Evolutionary conservation across 2,113 vertebrate genomes (phyloP), one percentile per base, ranked within the genome.

Genomic region (Rhinoptilus africanus): DNA sequence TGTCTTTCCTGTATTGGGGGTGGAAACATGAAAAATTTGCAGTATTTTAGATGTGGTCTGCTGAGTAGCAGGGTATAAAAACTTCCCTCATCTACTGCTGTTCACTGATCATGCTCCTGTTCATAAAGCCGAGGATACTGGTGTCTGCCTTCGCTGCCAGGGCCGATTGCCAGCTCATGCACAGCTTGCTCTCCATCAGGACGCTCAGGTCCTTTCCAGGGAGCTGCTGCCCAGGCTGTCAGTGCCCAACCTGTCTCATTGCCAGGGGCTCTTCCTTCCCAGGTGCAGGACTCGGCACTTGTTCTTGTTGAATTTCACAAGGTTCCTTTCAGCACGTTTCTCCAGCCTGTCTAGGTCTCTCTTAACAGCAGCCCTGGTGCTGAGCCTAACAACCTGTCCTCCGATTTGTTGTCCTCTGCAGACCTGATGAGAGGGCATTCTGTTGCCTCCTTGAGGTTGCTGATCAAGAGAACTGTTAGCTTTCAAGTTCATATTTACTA

Each of bases 1-100:
- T 0, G 0, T 27, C 47, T 45, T 74, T 39, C 14, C n/a, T 8
- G 1, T 34, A 41, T 1, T 45, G 41, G 2, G 3, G 2, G 3
- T 2, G 21, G 5, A 14, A 43, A 19, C 50, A 14, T 17, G 1
- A 1, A 32, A 89, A 85, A 82, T 63, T 2, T 37, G 16, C 24
- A 59, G 47, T 51, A 59, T 67, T 89, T 77, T 27, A 71, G 17
- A 28, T 50, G 9, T 11, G 28, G 8, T 78, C 8, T 74, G 28
- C 27, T 34, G 28, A 67, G 35, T 4, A 91, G 11, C 26, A 41
- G 5, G 8, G 8, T 6, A 78, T 30, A 23, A 87, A 67, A 48
- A 19, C 20, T 69, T 68, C 63, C 23, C 56, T 81, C 8, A 41
- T 41, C 41, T 87, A 59, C 28, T 84, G 41, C 27, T 87, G 32